Evolutionary conservation across 2,797 vertebrate genomes (phyloP).

Genomic region (Gadopsis bispinosus): DNA sequence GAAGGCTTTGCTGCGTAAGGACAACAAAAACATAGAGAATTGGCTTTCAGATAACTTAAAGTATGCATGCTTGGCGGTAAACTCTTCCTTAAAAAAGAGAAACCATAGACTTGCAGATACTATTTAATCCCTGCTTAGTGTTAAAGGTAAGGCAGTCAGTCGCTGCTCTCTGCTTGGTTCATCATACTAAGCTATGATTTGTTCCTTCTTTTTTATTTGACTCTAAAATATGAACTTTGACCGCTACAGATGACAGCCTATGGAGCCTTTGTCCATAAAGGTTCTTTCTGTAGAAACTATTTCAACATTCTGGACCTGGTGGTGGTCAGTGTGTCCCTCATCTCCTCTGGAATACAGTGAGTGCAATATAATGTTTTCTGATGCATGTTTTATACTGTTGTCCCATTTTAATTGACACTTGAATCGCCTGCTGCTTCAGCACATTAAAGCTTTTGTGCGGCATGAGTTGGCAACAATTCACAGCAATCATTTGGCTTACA

Average conservation of each 20-base stretch:
- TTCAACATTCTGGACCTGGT: conserved; percentile 99
- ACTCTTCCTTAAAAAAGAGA: neutral
- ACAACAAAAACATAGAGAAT: neutral
- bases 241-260: conserved; percentile 95
- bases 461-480: neutral
- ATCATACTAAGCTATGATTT: neutral
- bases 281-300: conserved; percentile 99
- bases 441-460: conserved; percentile 3
- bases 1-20: neutral
- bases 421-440: neutral
- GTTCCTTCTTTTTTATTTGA: conserved; percentile 17
- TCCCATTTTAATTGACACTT: neutral
- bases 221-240: conserved; percentile 32
- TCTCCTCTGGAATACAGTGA: conserved; percentile 99
- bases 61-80: neutral
- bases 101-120: neutral
- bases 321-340: conserved; percentile 99
- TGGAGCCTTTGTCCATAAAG: conserved; percentile 97
- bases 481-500: neutral
- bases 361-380: conserved; percentile 67
- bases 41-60: neutral
- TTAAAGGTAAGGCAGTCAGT: neutral
- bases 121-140: neutral
- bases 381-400: conserved; percentile 19
- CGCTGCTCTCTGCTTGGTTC: neutral